Evolutionary conservation across 2,888 invertebrate genomes (phyloP).

Genomic region (Capitulum mitella): DNA sequence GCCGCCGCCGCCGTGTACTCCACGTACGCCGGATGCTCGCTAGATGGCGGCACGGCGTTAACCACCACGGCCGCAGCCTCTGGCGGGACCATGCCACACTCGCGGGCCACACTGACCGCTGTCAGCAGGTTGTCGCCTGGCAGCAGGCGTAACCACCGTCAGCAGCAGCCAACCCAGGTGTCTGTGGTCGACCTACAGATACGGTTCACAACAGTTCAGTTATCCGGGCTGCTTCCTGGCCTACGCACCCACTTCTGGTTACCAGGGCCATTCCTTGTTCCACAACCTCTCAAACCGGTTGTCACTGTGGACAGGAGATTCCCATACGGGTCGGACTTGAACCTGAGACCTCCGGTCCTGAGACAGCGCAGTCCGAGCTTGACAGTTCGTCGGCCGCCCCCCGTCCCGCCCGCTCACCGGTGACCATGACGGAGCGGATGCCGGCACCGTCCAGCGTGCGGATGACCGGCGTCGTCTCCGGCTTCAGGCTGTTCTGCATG

Average conservation of each 20-base stretch:
- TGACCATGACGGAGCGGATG: conserved; percentile 93
- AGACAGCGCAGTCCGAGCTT: too few relatives aligned
- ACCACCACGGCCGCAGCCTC: conserved; percentile 51
- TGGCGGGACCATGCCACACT: conserved; percentile 72
- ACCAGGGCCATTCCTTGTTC: too few relatives aligned
- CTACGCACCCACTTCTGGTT: too few relatives aligned
- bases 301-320: too few relatives aligned
- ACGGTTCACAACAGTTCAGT: too few relatives aligned
- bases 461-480: conserved; percentile 76
- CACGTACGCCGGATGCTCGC: not conserved
- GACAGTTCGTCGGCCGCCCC: not conserved
- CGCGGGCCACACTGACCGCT: conserved; percentile 82
- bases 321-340: too few relatives aligned
- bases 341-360: too few relatives aligned
- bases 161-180: too few relatives aligned
- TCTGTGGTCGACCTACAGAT: too few relatives aligned
- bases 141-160: conserved; percentile 33
- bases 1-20: conserved; percentile 19
- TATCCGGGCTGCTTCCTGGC: too few relatives aligned
- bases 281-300: too few relatives aligned
- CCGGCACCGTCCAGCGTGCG: conserved; percentile 69
- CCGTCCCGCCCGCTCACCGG: conserved; percentile 42
- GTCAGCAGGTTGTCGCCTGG: conserved; percentile 65
- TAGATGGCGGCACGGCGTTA: conserved; percentile 19
- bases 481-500: conserved; percentile 89